Conservation (phyloP, 2,113 vertebrate species). For the Hoplias malabaricus region DNA sequence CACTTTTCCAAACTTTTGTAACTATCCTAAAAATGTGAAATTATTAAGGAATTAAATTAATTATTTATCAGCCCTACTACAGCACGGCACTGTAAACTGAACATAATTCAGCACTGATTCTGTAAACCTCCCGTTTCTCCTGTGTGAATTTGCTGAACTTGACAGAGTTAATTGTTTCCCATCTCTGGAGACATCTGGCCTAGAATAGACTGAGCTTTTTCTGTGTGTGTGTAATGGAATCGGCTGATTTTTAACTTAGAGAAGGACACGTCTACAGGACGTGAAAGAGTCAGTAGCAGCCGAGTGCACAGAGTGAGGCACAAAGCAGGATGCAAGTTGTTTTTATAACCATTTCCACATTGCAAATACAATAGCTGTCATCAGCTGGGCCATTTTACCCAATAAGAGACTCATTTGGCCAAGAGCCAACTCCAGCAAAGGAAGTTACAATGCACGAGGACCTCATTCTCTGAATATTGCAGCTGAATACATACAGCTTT, state of each 20-base stretch:
- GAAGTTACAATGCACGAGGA: conserved; percentile 39
- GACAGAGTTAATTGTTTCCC: neutral
- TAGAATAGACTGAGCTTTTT: neutral
- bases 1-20: no score
- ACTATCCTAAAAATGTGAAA: no score
- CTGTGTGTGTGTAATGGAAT: neutral
- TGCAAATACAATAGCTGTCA: conserved; percentile 47
- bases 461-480: neutral
- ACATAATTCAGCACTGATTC: neutral
- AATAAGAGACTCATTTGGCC: conserved; percentile 43
- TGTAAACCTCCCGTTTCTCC: neutral
- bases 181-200: neutral
- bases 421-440: conserved; percentile 18
- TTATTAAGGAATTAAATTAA: neutral
- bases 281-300: conserved; percentile 20
- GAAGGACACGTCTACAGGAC: conserved; percentile 29
- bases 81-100: neutral
- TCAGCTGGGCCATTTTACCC: conserved; percentile 27
- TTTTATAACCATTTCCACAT: conserved; percentile 47
- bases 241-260: neutral
- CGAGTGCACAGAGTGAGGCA: neutral
- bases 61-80: neutral
- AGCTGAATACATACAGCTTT: neutral
- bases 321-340: conserved; percentile 51
- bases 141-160: neutral